A percentile compares a stretch with the other conserved stretches of the same genome.
phyloP scores from a whole-genome alignment of 1,140 invertebrate species.

The Sycophila sp. region DNA sequence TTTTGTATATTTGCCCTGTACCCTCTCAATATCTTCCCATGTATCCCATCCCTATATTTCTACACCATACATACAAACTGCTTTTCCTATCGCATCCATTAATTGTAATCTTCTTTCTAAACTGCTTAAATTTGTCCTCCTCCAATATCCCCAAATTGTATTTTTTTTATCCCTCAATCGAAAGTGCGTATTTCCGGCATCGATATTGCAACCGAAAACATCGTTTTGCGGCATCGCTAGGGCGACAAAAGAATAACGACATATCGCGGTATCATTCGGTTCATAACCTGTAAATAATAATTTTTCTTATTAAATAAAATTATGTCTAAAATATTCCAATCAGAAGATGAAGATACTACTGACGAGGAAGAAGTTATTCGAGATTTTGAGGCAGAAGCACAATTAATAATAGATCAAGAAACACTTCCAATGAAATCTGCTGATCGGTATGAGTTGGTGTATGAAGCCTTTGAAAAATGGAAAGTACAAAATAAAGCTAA shows the following conservation, averaged over 20 bases:
- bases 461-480: not conserved
- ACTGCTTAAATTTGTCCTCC: not conserved
- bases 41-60: no score
- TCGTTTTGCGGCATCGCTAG: no score
- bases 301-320: no score
- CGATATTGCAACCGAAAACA: no score
- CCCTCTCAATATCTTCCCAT: no score
- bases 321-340: no score
- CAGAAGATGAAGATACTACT: not conserved
- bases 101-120: slow-evolving; percentile 25
- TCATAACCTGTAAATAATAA: no score
- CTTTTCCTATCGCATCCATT: slow-evolving; percentile 9
- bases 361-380: not conserved
- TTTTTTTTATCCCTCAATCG: not conserved
- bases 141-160: slow-evolving; percentile 12
- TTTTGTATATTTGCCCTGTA: no score
- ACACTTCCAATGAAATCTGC: not conserved
- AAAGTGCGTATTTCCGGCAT: no score
- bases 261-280: no score
- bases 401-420: not conserved
- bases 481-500: not conserved
- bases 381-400: not conserved
- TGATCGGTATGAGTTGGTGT: not conserved
- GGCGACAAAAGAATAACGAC: no score
- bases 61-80: slow-evolving; percentile 28